Evolutionary conservation across 1,140 invertebrate genomes (phyloP), one percentile per base, ranked within the genome.

Genomic region (Hyles euphorbiae): DNA sequence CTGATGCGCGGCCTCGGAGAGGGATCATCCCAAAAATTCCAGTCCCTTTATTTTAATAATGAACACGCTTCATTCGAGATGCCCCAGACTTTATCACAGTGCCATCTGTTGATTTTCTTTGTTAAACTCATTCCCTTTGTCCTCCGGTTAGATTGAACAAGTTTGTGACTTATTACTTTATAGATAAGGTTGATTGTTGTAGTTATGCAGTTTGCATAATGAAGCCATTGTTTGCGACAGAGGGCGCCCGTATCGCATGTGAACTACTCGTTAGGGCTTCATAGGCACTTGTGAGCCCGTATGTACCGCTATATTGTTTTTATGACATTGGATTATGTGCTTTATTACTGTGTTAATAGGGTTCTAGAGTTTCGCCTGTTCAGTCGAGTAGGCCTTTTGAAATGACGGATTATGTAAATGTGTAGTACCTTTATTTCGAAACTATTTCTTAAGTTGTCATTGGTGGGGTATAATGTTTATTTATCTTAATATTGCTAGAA

Each of bases 101-200:
- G 76, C 70, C 76, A 81, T 81, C 78, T 81, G 74, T 81, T 81
- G 74, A 75, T 73, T 72, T 73, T 76, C 72, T 81, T 75, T 78
- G 73, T 78, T 56, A 54, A 73, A 76, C 68, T 65, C 61, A 51
- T 49, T 44, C 63, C 65, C 66, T 68, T 70, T 67, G 70, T 74
- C 60, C 54, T 47, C 34, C 32, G 53, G 60, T 52, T 58, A 58
- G 34, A 63, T 65, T 64, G 46, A 67, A 56, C 65, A 62, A 73
- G 63, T 75, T 70, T 68, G 52, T 56, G 56, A 67, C 68, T 68
- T 78, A 66, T 60, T 56, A 58, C 65, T 58, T 60, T 59, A 49
- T 22, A 59, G 67, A 74, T 75, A 75, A 65, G 65, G 76, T 73
- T 60, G 55, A 68, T 67, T 74, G 51, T 77, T 60, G 60, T 65